Evolutionary conservation across 92 coral and sea anemone genomes (phyloP).

Genomic region (Bergia sp.): DNA sequence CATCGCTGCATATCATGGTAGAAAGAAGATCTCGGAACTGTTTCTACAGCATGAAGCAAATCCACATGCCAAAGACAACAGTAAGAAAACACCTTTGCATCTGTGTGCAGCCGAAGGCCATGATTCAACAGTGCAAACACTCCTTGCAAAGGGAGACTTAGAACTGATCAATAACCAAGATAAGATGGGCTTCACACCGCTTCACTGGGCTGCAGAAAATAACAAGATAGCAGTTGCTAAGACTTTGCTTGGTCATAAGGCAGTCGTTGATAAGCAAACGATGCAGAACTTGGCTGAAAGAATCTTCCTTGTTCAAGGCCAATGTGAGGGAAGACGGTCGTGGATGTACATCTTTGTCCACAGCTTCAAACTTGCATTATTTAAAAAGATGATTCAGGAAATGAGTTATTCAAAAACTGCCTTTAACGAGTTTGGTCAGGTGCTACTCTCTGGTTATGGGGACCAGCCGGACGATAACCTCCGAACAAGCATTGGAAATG

Average conservation of each 20-base stretch:
- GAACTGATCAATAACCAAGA: background rate
- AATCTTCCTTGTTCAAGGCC: background rate
- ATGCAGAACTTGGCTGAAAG: constrained; percentile 10
- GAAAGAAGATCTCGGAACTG: background rate
- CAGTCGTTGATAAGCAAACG: background rate
- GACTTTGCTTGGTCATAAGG: background rate
- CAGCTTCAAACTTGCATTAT: constrained; percentile 6
- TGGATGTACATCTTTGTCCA: constrained; percentile 32
- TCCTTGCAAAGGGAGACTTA: background rate
- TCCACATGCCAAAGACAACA: background rate
- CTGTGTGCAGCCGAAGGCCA: constrained; percentile 6
- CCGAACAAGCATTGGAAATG: background rate
- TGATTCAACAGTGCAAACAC: background rate
- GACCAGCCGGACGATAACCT: background rate
- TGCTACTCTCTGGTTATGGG: constrained; percentile 15
- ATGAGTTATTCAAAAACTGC: background rate
- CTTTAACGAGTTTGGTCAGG: constrained; percentile 8
- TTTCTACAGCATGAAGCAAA: constrained; percentile 9
- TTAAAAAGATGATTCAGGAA: background rate
- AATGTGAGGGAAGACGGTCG: background rate
- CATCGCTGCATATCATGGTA: constrained; percentile 5
- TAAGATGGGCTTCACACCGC: constrained; percentile 1
- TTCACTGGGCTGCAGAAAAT: constrained; percentile 18
- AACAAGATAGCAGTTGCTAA: background rate
- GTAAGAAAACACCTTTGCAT: constrained; percentile 16